Conservation (phyloP, 2,797 vertebrate species). For the Spinus olivaceus region DNA sequence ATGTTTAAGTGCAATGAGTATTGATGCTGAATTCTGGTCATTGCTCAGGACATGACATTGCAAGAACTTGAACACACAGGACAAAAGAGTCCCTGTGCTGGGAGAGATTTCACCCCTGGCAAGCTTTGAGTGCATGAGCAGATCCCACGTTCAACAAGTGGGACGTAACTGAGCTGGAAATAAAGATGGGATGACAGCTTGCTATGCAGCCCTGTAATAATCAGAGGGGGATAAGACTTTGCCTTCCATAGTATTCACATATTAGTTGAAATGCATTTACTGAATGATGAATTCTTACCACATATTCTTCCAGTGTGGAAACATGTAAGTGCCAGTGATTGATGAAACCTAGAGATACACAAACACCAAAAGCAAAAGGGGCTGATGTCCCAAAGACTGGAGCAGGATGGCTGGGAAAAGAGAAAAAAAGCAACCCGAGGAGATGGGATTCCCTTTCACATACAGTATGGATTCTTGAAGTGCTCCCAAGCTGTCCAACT, state of each 20-base stretch:
- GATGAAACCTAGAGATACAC: not conserved
- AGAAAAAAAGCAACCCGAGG: not conserved
- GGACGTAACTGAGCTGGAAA: not conserved
- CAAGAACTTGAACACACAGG: not conserved
- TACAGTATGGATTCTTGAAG: conserved; percentile 10
- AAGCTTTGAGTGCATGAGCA: not conserved
- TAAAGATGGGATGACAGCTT: not conserved
- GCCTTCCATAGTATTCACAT: not conserved
- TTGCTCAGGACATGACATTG: not conserved
- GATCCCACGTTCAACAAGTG: not conserved
- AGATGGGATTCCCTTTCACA: conserved; percentile 30
- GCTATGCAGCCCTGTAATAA: not conserved
- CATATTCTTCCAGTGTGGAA: not conserved
- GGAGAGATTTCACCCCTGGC: not conserved
- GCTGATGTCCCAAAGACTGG: not conserved
- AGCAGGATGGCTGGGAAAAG: not conserved
- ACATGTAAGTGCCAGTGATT: not conserved
- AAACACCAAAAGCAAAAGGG: not conserved
- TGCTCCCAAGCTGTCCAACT: not conserved
- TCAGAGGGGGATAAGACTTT: not conserved
- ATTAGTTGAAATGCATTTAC: not conserved
- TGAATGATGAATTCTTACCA: not conserved
- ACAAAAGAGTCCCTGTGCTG: not conserved
- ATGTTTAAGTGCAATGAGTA: not conserved
- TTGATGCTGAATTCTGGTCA: not conserved